phyloP scores from a whole-genome alignment of 1,140 invertebrate species.

The Caenorhabditis tropicalis region DNA sequence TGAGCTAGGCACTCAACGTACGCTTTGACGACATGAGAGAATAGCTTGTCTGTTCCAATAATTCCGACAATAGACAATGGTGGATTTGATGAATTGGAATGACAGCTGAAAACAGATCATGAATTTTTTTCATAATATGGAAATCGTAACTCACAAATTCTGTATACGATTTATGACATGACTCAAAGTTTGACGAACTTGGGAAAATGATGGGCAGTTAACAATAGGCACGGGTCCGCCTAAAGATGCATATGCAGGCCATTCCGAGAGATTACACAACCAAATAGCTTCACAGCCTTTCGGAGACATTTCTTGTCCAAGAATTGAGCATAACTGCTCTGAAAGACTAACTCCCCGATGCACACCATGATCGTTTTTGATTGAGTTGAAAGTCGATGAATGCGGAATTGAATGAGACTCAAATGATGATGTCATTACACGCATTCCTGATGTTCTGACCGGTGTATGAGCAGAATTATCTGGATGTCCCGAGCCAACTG shows the following conservation, averaged over 20 bases:
- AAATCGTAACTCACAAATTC: constrained; percentile 48
- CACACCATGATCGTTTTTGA: constrained; percentile 2
- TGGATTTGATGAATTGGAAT: constrained; percentile 48
- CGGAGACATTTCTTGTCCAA: neutral
- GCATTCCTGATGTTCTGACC: neutral
- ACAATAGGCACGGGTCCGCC: neutral
- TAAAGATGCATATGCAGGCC: neutral
- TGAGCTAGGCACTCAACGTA: constrained; percentile 55
- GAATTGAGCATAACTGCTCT: neutral
- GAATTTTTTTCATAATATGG: neutral
- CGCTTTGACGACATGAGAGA: constrained; percentile 49
- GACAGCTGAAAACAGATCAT: constrained; percentile 46
- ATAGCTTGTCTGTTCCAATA: constrained; percentile 45
- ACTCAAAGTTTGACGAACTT: neutral
- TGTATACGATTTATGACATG: constrained; percentile 48
- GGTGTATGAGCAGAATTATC: neutral
- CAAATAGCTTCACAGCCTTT: neutral
- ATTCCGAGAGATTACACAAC: constrained; percentile 23
- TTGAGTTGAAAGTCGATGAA: constrained; percentile 1
- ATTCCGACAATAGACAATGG: constrained; percentile 41
- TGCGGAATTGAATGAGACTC: constrained; percentile 16
- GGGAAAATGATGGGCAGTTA: constrained; percentile 3
- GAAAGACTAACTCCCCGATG: constrained; percentile 15
- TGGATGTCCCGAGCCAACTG: neutral
- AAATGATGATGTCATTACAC: neutral